Evolutionary conservation across 2,113 vertebrate species (phyloP).

Genomic region (Pseudonaja textilis): DNA sequence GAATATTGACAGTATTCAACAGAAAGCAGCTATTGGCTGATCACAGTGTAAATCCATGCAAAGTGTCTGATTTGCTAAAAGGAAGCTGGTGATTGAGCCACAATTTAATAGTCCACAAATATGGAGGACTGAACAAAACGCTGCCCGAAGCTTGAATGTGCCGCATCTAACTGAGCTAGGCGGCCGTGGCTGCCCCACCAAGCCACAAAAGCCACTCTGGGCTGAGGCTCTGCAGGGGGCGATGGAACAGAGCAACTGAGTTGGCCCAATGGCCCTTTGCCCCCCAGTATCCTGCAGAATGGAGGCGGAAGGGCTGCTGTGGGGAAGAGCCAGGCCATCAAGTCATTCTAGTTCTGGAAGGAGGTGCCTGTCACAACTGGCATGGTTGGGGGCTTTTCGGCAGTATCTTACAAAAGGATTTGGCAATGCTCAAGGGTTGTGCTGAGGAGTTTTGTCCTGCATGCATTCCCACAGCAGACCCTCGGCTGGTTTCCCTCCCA

Average conservation of each 20-base stretch:
- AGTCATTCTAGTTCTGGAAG: background rate
- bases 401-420: constrained; percentile 32
- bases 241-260: background rate
- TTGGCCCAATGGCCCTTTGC: background rate
- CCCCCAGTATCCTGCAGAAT: too few species aligned
- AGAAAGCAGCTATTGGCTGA: background rate
- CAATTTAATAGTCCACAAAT: constrained; percentile 1
- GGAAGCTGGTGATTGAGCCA: background rate
- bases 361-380: background rate
- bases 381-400: background rate
- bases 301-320: background rate
- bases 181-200: too few species aligned
- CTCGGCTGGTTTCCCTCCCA: background rate
- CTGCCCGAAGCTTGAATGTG: background rate
- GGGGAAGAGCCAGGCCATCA: background rate
- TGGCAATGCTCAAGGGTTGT: constrained; percentile 40
- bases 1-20: constrained; percentile 21
- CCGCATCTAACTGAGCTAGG: background rate
- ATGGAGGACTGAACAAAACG: background rate
- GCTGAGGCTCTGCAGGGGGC: background rate
- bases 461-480: background rate
- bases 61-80: background rate
- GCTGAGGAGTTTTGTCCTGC: constrained; percentile 24
- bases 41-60: background rate
- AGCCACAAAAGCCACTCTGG: background rate